Conservation (phyloP, 2,797 vertebrate species). For the Sebastes iracundus region DNA sequence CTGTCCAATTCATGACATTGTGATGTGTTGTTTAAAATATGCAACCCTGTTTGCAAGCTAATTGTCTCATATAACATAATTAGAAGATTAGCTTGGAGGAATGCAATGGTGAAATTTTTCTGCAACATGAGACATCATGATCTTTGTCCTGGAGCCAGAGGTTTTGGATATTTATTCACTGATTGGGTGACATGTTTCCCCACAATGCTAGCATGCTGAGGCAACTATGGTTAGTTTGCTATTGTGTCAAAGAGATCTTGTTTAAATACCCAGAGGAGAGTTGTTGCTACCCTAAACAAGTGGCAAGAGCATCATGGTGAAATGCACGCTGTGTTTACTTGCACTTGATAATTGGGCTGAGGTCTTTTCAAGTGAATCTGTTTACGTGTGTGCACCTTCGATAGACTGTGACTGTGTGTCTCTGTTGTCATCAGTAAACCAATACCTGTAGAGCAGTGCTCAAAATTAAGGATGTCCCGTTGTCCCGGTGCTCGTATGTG, state of each 20-base stretch:
- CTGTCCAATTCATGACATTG: neutral
- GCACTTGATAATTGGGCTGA: neutral
- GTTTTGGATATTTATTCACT: slow-evolving; percentile 39
- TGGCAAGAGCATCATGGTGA: neutral
- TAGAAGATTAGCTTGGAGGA: slow-evolving; percentile 37
- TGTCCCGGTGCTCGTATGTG: neutral
- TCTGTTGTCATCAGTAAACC: neutral
- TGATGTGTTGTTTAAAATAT: slow-evolving; percentile 13
- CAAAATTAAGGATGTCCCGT: neutral
- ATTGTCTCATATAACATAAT: slow-evolving; percentile 27
- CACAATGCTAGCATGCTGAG: slow-evolving; percentile 10
- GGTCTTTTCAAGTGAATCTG: slow-evolving; percentile 10
- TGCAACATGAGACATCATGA: slow-evolving; percentile 6
- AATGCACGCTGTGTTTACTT: slow-evolving; percentile 3
- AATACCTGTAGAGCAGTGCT: neutral
- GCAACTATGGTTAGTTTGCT: slow-evolving; percentile 8
- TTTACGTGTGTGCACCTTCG: slow-evolving; percentile 1
- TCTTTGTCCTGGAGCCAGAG: slow-evolving; percentile 12
- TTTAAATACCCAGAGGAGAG: slow-evolving; percentile 26
- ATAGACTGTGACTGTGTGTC: slow-evolving; percentile 3
- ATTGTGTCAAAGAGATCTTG: slow-evolving; percentile 30
- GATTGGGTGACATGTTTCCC: slow-evolving; percentile 26
- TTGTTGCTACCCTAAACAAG: neutral
- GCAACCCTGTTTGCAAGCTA: slow-evolving; percentile 5
- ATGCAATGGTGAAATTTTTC: slow-evolving; percentile 24